A percentile compares a stretch with the other conserved stretches of the same genome.
These are phyloP conservation scores for Atopsyche davidsoni DNA, from an alignment of 1,140 invertebrate species.

Conservation along the genomic window DNA sequence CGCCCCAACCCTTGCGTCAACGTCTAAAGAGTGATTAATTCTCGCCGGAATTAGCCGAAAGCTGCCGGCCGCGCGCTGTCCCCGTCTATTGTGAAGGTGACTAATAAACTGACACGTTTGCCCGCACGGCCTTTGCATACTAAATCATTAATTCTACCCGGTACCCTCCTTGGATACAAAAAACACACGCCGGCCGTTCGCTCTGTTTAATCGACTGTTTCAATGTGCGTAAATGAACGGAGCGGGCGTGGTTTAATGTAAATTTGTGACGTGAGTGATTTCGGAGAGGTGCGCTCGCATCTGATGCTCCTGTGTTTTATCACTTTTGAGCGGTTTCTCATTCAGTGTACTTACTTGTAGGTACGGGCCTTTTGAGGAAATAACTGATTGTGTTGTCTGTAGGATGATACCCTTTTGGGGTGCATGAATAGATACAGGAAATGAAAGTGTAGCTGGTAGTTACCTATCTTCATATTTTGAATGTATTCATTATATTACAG, in stretches of 20 bases:
- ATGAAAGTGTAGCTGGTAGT: no score
- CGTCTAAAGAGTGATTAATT: conserved; percentile 18
- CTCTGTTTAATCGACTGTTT: conserved; percentile 14
- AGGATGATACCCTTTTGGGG: no score
- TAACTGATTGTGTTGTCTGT: no score
- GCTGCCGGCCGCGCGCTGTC: not conserved
- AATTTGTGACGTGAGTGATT: conserved; percentile 26
- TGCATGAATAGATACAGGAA: no score
- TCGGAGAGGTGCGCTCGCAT: conserved; percentile 12
- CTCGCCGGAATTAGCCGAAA: conserved; percentile 17
- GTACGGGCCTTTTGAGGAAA: no score
- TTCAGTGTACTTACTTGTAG: no score
- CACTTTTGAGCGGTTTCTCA: no score
- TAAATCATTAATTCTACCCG: conserved; percentile 27
- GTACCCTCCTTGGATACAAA: conserved; percentile 14
- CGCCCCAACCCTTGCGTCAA: conserved; percentile 3
- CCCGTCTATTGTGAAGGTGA: conserved; percentile 23
- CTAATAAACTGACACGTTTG: conserved; percentile 22
- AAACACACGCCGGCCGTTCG: conserved; percentile 13
- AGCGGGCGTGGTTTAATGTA: conserved; percentile 21
- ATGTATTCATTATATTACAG: no score
- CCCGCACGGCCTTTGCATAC: conserved; percentile 19
- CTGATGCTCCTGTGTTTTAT: no score
- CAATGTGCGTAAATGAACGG: conserved; percentile 18
- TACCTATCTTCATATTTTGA: no score